phyloP scores from a whole-genome alignment of 2,888 invertebrate genomes.

The Sturmia bella region DNA sequence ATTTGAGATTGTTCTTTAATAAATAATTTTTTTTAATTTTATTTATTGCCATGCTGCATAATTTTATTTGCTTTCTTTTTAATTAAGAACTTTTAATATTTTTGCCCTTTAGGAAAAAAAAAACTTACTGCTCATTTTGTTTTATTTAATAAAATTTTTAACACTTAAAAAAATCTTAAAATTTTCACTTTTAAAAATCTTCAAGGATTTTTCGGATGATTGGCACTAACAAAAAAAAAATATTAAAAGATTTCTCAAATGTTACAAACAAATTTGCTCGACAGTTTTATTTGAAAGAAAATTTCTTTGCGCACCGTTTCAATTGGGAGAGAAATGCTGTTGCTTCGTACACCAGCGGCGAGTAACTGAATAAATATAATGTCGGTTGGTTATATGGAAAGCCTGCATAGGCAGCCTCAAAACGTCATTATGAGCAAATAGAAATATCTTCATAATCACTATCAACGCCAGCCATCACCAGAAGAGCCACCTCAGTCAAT shows the following conservation, averaged over 20 bases:
- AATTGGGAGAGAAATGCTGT: constrained; percentile 70
- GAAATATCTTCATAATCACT: constrained; percentile 32
- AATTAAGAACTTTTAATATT: constrained; percentile 54
- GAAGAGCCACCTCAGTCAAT: constrained; percentile 25
- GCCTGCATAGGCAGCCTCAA: constrained; percentile 48
- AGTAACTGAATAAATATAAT: constrained; percentile 73
- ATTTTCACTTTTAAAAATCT: constrained; percentile 64
- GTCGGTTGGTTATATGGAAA: constrained; percentile 63
- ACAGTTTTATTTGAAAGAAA: constrained; percentile 11
- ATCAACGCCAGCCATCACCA: constrained; percentile 37
- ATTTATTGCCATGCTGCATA: constrained; percentile 60
- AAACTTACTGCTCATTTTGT: constrained; percentile 78
- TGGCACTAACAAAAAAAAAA: constrained; percentile 39
- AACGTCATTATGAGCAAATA: constrained; percentile 54
- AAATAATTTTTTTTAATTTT: constrained; percentile 26
- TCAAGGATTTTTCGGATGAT: constrained; percentile 59
- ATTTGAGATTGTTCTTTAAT: constrained; percentile 20
- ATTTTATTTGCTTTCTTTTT: constrained; percentile 47
- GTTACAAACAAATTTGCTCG: constrained; percentile 49
- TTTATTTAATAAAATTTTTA: constrained; percentile 63
- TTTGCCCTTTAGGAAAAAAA: constrained; percentile 51
- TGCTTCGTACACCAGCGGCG: constrained; percentile 75
- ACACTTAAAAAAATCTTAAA: constrained; percentile 62
- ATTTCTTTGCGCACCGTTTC: constrained; percentile 46
- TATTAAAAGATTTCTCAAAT: too few species aligned